Evolutionary conservation across 2,113 vertebrate genomes (phyloP).

Genomic region (Charadrius vociferus): DNA sequence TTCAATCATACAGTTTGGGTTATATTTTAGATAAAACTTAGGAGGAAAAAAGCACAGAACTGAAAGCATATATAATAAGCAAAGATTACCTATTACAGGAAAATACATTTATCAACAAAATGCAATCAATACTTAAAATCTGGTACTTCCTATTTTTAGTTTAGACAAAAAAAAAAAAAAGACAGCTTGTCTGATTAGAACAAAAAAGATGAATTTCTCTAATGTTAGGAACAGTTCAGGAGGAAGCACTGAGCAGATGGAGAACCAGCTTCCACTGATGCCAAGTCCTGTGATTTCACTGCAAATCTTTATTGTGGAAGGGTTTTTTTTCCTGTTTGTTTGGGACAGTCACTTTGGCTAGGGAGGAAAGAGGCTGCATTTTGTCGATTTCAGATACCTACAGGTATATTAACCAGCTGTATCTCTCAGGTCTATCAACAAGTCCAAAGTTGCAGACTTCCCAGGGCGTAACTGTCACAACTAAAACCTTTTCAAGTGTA

Average conservation of each 20-base stretch:
- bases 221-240: slow-evolving; percentile 41
- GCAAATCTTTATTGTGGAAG: not conserved
- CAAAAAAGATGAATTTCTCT: slow-evolving; percentile 29
- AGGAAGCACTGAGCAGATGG: slow-evolving; percentile 68
- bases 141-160: slow-evolving; percentile 35
- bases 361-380: not conserved
- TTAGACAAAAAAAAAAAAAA: not conserved
- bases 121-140: slow-evolving; percentile 22
- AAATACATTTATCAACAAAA: slow-evolving; percentile 27
- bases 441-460: not conserved
- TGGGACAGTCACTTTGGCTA: not conserved
- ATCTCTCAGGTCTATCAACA: not conserved
- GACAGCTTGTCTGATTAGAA: slow-evolving; percentile 55
- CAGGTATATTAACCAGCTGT: not conserved
- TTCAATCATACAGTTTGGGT: not conserved
- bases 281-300: slow-evolving; percentile 45
- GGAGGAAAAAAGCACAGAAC: not conserved
- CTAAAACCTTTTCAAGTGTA: not conserved
- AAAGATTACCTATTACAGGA: not conserved
- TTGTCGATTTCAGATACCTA: not conserved
- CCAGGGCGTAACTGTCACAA: not conserved
- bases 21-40: not conserved
- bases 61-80: not conserved
- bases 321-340: not conserved
- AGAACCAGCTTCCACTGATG: slow-evolving; percentile 27